These are phyloP conservation scores for Diorhabda sublineata DNA, from an alignment of 1,140 invertebrate species.

Conservation along the genomic window DNA sequence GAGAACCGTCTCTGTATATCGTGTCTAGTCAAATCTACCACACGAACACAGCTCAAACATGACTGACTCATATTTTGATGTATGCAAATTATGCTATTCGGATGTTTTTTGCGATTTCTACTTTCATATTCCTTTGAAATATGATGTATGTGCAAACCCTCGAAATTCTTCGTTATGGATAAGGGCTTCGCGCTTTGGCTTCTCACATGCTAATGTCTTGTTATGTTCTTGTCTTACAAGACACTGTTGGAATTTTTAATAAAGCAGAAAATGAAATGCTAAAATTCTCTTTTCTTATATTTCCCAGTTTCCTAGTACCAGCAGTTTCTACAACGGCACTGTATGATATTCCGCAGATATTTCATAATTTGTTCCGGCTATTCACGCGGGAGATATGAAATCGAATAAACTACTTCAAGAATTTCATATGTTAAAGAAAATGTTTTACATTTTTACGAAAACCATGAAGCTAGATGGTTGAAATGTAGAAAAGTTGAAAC, in stretches of 20 bases:
- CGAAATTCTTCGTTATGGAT: conserved; percentile 19
- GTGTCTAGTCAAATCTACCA: conserved; percentile 13
- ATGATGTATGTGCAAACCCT: conserved; percentile 12
- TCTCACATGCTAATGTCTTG: conserved; percentile 18
- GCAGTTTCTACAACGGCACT: too few species aligned
- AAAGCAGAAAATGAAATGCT: conserved; percentile 4
- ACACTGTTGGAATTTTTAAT: conserved; percentile 16
- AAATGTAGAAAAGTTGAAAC: too few species aligned
- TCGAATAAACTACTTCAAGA: too few species aligned
- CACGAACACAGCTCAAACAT: conserved; percentile 17
- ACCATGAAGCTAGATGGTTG: too few species aligned
- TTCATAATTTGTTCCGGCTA: too few species aligned
- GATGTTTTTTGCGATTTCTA: conserved; percentile 20
- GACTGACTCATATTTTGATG: conserved; percentile 22
- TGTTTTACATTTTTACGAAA: too few species aligned
- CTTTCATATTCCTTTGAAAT: conserved; percentile 16
- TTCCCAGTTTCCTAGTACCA: too few species aligned
- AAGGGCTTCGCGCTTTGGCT: conserved; percentile 8
- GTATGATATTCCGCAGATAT: too few species aligned
- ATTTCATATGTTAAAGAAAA: too few species aligned
- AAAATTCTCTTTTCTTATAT: not conserved
- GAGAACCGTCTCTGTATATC: not conserved
- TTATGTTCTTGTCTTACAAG: conserved; percentile 18
- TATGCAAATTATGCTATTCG: conserved; percentile 22
- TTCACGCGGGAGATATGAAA: too few species aligned